Conservation (phyloP, 2,113 vertebrate genomes). For the Pedionomus torquatus region DNA sequence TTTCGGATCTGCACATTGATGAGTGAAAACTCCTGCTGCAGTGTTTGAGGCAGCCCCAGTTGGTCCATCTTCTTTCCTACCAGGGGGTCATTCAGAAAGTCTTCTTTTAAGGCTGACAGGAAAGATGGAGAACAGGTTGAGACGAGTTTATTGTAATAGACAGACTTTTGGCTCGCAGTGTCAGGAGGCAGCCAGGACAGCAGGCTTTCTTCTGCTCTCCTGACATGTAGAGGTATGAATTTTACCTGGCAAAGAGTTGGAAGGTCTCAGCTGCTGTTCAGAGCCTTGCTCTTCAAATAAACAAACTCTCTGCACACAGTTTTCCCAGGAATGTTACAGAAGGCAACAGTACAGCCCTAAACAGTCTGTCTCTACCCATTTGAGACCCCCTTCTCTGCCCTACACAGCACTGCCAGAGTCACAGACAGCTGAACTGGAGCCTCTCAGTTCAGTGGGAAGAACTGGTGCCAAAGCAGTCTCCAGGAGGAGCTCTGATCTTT, state of each 20-base stretch:
- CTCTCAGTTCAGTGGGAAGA: background rate
- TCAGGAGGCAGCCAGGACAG: background rate
- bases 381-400: background rate
- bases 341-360: background rate
- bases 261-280: background rate
- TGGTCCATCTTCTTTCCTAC: constrained; percentile 80
- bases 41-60: constrained; percentile 88
- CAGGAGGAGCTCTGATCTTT: constrained; percentile 16
- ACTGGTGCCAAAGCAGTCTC: background rate
- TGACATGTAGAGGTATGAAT: background rate
- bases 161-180: background rate
- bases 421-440: background rate
- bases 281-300: background rate
- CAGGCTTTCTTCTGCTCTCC: background rate
- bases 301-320: background rate
- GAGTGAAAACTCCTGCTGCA: constrained; percentile 98
- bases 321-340: background rate
- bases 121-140: background rate
- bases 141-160: background rate
- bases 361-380: background rate
- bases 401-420: background rate
- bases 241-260: background rate
- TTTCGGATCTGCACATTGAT: constrained; percentile 98
- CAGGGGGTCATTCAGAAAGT: constrained; percentile 63
- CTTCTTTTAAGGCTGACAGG: constrained; percentile 81